These are phyloP conservation scores for Margaritifera margaritifera DNA, from an alignment of 2,888 invertebrate genomes.

Conservation along the genomic window DNA sequence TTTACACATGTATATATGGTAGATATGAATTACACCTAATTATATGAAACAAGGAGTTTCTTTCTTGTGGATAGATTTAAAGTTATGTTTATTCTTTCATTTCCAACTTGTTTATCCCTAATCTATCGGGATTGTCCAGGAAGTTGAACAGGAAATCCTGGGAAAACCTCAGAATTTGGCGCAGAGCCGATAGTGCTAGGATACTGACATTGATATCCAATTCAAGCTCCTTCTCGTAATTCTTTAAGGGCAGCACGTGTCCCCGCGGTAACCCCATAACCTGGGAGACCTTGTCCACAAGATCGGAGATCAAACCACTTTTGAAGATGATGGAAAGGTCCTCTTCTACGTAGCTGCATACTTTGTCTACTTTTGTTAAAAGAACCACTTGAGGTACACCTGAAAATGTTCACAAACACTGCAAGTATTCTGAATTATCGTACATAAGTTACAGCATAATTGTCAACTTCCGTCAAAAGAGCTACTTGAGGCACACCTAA, in stretches of 20 bases:
- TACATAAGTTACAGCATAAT: constrained; percentile 8
- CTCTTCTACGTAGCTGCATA: constrained; percentile 24
- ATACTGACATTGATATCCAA: constrained; percentile 24
- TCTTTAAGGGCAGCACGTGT: constrained; percentile 37
- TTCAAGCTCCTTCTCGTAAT: constrained; percentile 37
- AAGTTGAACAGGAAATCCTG: constrained; percentile 29
- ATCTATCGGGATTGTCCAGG: constrained; percentile 3
- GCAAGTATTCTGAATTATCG: too few relatives aligned
- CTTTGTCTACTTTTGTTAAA: constrained; percentile 40
- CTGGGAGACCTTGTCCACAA: constrained; percentile 26
- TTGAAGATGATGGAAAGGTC: constrained; percentile 18
- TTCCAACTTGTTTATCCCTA: not conserved
- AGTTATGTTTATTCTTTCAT: too few relatives aligned
- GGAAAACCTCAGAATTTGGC: constrained; percentile 28
- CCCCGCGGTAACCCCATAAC: constrained; percentile 30
- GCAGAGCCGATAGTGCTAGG: constrained; percentile 26
- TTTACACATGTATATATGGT: too few relatives aligned
- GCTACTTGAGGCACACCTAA: too few relatives aligned
- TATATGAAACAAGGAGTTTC: too few relatives aligned
- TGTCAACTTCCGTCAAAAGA: too few relatives aligned
- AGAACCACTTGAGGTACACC: constrained; percentile 30
- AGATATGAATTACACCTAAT: too few relatives aligned
- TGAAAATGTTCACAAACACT: not conserved
- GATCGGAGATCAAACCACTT: constrained; percentile 15
- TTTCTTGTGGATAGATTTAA: too few relatives aligned